A percentile compares a stretch with the other conserved stretches of the same genome.
These are phyloP conservation scores for Drosophila orena DNA, from an alignment of 1,140 invertebrate genomes.

Conservation along the genomic window DNA sequence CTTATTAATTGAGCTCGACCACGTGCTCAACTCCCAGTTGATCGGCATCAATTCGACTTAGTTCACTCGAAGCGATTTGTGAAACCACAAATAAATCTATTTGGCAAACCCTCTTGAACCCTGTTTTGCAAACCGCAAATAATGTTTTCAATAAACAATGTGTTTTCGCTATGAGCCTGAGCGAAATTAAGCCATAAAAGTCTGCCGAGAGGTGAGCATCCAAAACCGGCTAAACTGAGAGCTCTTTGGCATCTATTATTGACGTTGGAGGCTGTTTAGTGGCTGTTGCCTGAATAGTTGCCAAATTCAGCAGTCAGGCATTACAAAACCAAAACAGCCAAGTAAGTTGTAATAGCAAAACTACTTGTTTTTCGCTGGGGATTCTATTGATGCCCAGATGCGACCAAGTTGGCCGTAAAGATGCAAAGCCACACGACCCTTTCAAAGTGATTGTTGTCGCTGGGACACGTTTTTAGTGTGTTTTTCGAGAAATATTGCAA, in stretches of 20 bases:
- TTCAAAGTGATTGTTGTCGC: conserved; percentile 72
- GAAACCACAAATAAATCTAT: conserved; percentile 50
- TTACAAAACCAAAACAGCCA: conserved; percentile 56
- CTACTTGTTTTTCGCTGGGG: conserved; percentile 7
- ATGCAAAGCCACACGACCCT: conserved; percentile 63
- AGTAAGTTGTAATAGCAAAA: conserved; percentile 7
- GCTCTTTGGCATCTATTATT: conserved; percentile 51
- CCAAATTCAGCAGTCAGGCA: conserved; percentile 50
- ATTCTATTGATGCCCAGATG: conserved; percentile 60
- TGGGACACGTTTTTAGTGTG: conserved; percentile 25
- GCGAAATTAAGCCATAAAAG: conserved; percentile 54
- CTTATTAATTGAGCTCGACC: conserved; percentile 36
- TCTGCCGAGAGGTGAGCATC: conserved; percentile 4
- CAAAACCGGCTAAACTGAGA: conserved; percentile 40
- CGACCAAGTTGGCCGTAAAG: conserved; percentile 16
- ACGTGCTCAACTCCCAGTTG: conserved; percentile 38
- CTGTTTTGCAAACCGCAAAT: conserved; percentile 43
- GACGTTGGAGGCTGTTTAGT: conserved; percentile 46
- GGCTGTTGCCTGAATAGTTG: conserved; percentile 20
- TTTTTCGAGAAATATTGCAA: conserved; percentile 59
- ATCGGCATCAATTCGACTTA: conserved; percentile 28
- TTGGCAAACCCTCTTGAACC: conserved; percentile 33
- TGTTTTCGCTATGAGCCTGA: conserved; percentile 10
- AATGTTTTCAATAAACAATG: conserved; percentile 39
- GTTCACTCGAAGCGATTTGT: conserved; percentile 50